Conservation (phyloP, 2,797 vertebrate genomes). For the Jordanella pulchra region DNA sequence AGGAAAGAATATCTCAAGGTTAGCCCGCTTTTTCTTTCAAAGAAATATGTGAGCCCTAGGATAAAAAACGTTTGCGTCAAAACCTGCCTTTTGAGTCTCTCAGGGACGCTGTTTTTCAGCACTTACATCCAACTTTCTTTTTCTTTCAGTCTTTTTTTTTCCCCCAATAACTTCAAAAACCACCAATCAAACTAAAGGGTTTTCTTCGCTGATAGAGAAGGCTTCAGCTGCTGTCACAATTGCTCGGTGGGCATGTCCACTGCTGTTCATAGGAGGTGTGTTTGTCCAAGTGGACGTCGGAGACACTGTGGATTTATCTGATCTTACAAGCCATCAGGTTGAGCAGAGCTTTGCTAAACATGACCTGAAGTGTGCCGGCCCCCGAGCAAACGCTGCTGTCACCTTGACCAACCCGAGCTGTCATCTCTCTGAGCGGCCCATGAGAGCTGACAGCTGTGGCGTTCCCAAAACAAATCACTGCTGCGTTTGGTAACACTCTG, state of each 20-base stretch:
- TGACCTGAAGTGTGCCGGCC: slow-evolving; percentile 85
- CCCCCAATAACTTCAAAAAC: slow-evolving; percentile 27
- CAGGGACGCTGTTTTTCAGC: slow-evolving; percentile 50
- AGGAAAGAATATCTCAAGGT: slow-evolving; percentile 73
- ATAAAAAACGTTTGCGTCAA: slow-evolving; percentile 59
- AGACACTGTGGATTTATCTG: slow-evolving; percentile 81
- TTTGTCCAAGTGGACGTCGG: slow-evolving; percentile 75
- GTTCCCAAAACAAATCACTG: slow-evolving; percentile 82
- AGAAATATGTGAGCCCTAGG: slow-evolving; percentile 49
- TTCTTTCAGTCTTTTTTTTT: slow-evolving; percentile 17
- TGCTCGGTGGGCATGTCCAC: slow-evolving; percentile 46
- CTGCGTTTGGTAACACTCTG: slow-evolving; percentile 77
- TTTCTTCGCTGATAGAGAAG: slow-evolving; percentile 37
- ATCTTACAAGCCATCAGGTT: slow-evolving; percentile 85
- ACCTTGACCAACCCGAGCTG: slow-evolving; percentile 75
- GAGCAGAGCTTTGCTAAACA: slow-evolving; percentile 83
- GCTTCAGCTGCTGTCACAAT: slow-evolving; percentile 52
- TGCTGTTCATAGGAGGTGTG: slow-evolving; percentile 70
- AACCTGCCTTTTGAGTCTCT: slow-evolving; percentile 62
- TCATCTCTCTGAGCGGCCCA: slow-evolving; percentile 71
- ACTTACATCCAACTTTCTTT: slow-evolving; percentile 49
- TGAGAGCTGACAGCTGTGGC: slow-evolving; percentile 79
- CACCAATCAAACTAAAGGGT: slow-evolving; percentile 40
- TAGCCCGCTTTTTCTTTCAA: slow-evolving; percentile 51
- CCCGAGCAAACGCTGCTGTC: slow-evolving; percentile 84